Evolutionary conservation across 2,797 vertebrate species (phyloP).

Genomic region (Parauchenoglanis ngamensis): DNA sequence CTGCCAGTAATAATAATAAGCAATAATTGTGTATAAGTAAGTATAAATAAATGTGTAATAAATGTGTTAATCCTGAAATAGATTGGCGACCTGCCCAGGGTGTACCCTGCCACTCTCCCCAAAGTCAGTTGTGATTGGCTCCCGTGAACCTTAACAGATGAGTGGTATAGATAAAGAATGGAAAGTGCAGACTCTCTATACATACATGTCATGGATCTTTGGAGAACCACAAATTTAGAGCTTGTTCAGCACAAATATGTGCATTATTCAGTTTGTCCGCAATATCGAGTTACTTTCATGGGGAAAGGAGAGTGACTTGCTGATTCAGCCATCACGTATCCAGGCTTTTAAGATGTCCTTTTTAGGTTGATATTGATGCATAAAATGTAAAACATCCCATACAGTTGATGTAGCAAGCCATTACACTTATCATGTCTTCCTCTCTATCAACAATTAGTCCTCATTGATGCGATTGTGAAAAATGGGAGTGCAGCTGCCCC

Average conservation of each 20-base stretch:
- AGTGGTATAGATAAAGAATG: no score
- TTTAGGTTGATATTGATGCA: not conserved
- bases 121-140: no score
- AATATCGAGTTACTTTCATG: not conserved
- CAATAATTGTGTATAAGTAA: no score
- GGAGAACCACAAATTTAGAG: not conserved
- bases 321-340: not conserved
- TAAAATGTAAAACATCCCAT: not conserved
- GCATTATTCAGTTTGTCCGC: not conserved
- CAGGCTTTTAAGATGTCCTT: no score
- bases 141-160: no score
- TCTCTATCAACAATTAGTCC: conserved; percentile 68
- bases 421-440: not conserved
- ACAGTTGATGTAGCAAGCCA: not conserved
- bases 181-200: not conserved
- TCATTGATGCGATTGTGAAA: conserved; percentile 84
- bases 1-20: no score
- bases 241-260: not conserved
- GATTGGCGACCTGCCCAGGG: no score
- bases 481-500: conserved; percentile 73
- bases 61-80: no score
- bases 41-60: no score
- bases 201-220: not conserved
- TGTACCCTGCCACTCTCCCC: no score
- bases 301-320: not conserved